These are phyloP conservation scores for Lagenorhynchus albirostris DNA, from an alignment of 2,113 vertebrate genomes.

Conservation along the genomic window DNA sequence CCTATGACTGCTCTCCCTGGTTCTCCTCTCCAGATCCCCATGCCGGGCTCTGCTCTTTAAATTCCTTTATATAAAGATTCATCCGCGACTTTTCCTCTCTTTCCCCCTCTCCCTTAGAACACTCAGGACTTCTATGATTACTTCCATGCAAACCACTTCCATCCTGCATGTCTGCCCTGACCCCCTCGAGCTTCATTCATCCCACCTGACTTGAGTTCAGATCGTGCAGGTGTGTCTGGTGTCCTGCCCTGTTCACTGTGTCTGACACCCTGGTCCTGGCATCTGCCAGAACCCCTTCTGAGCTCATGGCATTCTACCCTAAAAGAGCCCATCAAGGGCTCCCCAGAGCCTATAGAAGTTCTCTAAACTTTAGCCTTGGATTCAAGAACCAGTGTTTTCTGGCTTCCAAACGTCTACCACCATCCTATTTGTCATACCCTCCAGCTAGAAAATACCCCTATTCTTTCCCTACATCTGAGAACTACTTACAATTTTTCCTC, in stretches of 20 bases:
- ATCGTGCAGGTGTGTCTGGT: not conserved
- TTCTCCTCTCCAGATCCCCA: not conserved
- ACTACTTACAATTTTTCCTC: not conserved
- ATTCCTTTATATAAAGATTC: not conserved
- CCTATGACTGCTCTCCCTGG: not conserved
- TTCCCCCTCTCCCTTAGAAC: not conserved
- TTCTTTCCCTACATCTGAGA: not conserved
- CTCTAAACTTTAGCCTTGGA: not conserved
- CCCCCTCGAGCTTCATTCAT: not conserved
- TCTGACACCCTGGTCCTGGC: not conserved
- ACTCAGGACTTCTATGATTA: not conserved
- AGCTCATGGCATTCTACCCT: not conserved
- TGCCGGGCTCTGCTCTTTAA: not conserved
- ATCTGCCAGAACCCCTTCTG: not conserved
- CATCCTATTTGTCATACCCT: not conserved
- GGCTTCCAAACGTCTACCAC: not conserved
- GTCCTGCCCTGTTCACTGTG: not conserved
- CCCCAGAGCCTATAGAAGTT: not conserved
- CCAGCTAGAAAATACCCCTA: not conserved
- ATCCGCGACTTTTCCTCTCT: not conserved
- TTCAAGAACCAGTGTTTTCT: not conserved
- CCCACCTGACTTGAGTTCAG: not conserved
- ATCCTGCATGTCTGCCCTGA: too few species aligned
- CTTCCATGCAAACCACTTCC: not conserved
- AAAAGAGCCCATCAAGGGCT: not conserved